A percentile compares a stretch with the other conserved stretches of the same genome.
These are phyloP conservation scores for Caenorhabditis elegans DNA, from an alignment of 1,140 invertebrate species.

Conservation along the genomic window DNA sequence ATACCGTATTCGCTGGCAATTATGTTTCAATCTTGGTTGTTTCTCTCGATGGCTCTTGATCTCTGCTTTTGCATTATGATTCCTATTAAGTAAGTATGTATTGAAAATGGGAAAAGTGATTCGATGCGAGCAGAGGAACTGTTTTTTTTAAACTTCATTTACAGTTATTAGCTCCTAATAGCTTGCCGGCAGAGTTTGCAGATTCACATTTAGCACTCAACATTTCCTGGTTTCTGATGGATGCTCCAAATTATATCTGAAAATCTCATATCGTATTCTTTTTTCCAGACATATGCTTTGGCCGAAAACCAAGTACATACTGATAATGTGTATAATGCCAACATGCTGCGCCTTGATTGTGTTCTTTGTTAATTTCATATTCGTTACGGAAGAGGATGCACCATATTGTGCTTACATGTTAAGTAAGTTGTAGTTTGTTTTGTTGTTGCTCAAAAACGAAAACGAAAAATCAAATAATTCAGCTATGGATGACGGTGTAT, in stretches of 20 bases:
- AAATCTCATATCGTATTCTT: too few species aligned
- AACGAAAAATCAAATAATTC: not conserved
- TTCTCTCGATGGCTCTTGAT: slow-evolving; percentile 1
- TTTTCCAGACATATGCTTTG: slow-evolving; percentile 2
- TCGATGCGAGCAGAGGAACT: too few species aligned
- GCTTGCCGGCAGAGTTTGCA: too few species aligned
- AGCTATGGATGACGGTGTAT: slow-evolving; percentile 9
- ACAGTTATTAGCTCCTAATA: too few species aligned
- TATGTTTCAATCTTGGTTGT: not conserved
- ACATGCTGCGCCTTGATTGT: not conserved
- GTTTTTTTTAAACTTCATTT: too few species aligned
- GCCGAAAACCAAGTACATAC: not conserved
- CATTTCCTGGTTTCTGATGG: too few species aligned
- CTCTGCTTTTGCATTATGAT: not conserved
- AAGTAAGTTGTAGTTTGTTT: not conserved
- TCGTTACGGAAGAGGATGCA: not conserved
- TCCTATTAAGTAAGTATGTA: not conserved
- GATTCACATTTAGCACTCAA: too few species aligned
- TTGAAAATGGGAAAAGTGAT: too few species aligned
- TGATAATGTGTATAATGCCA: slow-evolving; percentile 24
- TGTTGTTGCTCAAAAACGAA: too few species aligned
- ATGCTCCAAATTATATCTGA: too few species aligned
- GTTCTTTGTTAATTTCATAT: not conserved
- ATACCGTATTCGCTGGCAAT: not conserved
- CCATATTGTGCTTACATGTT: slow-evolving; percentile 5